Evolutionary conservation across 2,888 invertebrate genomes (phyloP), one percentile per base, ranked within the genome.

Genomic region (Hydraecia micacea): DNA sequence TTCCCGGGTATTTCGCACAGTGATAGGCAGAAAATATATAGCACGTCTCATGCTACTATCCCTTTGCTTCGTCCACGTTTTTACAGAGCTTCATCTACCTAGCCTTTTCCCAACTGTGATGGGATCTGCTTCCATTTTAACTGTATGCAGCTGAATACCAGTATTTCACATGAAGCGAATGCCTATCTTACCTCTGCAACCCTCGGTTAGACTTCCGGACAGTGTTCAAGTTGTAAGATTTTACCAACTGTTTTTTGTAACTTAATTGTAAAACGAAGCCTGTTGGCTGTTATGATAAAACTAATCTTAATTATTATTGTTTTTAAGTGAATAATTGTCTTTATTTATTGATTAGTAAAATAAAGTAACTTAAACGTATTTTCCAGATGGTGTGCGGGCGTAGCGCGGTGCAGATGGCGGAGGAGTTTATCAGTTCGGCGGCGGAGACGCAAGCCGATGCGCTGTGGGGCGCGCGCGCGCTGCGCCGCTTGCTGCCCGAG

Each of bases 381-480:
- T 69, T 62, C 0, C 92, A 96, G 96, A 95, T 96, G 95, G 94
- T 96, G 77, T 80, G 86, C 68, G 95, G 94, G 0, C 94, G 96
- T 77, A 91, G 89, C 11, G 97, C 98, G 86, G 95, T 98, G 74
- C 98, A 98, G 94, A 98, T 97, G 83, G 98, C 98, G 74, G 97
- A 98, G 88, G 97, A 98, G 95, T 98, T 97, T 95, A 96, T 98
- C 88, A 94, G 97, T 77, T 95, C 96, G 84, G 95, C 97, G 86
- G 95, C 95, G 86, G 94, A 46, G 39, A 67, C 98, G 92, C 97
- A 99, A 94, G 97, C 98, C 88, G 98, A 98, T 92, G 97, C 98
- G 92, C 97, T 99, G 90, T 98, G 99, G 97, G 98, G 97, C 73
- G 98, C 98, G 84, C 98, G 98, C 86, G 98, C 99, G 95, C 97